Base-by-base conservation (phyloP, 2,888 invertebrate genomes). In the Lithophane ornitopus region DNA sequence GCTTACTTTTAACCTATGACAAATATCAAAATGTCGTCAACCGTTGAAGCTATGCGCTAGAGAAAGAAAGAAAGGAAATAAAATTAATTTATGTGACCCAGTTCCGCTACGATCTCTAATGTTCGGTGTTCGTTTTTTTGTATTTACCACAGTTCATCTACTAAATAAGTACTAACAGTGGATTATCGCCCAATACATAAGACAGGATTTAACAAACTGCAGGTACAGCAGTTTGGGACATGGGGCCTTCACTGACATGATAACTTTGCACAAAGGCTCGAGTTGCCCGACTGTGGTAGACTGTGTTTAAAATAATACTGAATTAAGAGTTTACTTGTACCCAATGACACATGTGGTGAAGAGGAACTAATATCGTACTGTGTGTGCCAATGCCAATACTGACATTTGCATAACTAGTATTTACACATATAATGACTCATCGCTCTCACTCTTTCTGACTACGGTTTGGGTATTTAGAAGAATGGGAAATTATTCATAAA, bases 381-480 rank as follows among this genome's bases (percentile, higher is more conserved):
- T 63, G 44, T 73, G 56, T 71, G 49, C 56, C 76, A 81, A 76
- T 76, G 70, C 59, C 70, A 74, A 71, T 67, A 67, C 66, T 28
- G 78, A 59, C 74, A 92, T 93, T 92, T 89, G 87, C 91, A 91
- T 93, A 92, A 91, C 91, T 85, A 76, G 90, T 89, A 87, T 89
- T 82, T 61, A 74, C 63, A 75, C 65, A 76, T 65, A 28, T 19
- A 58, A 80, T 90, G 88, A 90, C 69, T 88, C 89, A 85, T 34
- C 41, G 61, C 75, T 76, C 61, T 78, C 71, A 70, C 70, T 77
- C 67, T 76, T 83, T 52, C 69, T 46, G 19, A 41, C 9, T 16
- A 56, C 28, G 8, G 63, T 49, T 41, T 58, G 11, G 22, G 16
- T 44, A 26, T 19, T 28, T 52, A 16, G 26, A 11, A 14, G 16